Percentiles rank a stretch among this genome's conserved stretches.
These are phyloP conservation scores for Erpobdella octoculata DNA, from an alignment of 2,888 invertebrate species.

Conservation along the genomic window DNA sequence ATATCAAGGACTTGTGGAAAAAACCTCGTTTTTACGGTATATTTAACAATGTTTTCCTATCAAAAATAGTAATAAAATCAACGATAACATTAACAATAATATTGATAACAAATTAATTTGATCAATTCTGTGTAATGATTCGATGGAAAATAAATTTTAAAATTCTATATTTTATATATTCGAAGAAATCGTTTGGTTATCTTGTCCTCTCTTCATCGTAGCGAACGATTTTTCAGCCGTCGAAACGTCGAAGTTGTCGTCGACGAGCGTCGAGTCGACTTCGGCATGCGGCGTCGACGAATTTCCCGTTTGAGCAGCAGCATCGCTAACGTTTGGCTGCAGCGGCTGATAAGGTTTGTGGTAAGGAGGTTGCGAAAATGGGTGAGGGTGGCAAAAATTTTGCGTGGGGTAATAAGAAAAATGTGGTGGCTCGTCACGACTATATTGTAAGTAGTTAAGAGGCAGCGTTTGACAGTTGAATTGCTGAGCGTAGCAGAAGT, in stretches of 20 bases:
- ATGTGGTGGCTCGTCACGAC: not conserved
- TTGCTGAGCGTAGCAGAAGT: slow-evolving; percentile 2
- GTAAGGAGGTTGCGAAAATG: not conserved
- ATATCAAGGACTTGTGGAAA: no score
- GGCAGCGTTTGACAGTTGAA: slow-evolving; percentile 6
- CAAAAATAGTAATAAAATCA: no score
- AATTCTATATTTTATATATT: no score
- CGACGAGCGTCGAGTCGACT: slow-evolving; percentile 13
- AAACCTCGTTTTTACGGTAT: no score
- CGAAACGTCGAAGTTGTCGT: not conserved
- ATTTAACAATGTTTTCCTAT: no score
- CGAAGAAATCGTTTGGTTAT: no score
- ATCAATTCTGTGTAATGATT: no score
- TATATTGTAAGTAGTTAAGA: not conserved
- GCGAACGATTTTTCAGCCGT: not conserved
- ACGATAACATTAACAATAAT: no score
- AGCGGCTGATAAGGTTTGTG: not conserved
- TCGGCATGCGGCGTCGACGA: slow-evolving; percentile 8
- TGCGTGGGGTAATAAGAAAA: not conserved
- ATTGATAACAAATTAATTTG: no score
- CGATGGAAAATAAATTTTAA: no score
- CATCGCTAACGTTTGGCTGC: slow-evolving; percentile 16
- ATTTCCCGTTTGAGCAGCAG: slow-evolving; percentile 11
- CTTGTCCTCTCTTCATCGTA: not conserved
- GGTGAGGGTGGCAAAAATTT: slow-evolving; percentile 1